Evolutionary conservation across 2,888 invertebrate genomes (phyloP).

Genomic region (Tigriopus californicus): DNA sequence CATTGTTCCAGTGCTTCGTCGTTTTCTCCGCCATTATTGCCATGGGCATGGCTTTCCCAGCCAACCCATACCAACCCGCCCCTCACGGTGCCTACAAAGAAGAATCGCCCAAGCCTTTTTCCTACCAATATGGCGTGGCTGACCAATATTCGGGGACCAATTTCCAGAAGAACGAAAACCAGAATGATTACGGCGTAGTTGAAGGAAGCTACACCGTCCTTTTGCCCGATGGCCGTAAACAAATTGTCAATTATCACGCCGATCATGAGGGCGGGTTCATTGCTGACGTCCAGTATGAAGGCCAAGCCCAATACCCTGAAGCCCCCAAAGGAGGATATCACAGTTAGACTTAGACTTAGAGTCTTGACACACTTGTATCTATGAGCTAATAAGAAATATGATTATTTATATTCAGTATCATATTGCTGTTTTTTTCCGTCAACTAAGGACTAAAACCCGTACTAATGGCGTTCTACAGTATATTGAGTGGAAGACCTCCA

Average conservation of each 20-base stretch:
- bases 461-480: too few species aligned
- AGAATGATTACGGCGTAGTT: constrained; percentile 6
- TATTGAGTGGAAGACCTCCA: too few species aligned
- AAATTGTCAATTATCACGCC: constrained; percentile 1
- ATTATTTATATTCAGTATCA: too few species aligned
- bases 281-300: constrained; percentile 10
- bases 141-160: constrained; percentile 10
- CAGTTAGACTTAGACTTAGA: too few species aligned
- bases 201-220: constrained; percentile 9
- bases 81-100: neutral
- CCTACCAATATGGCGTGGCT: constrained; percentile 9
- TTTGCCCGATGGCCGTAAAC: constrained; percentile 6
- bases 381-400: too few species aligned
- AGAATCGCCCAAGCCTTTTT: constrained; percentile 6
- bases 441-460: too few species aligned
- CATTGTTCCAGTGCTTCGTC: too few species aligned
- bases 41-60: neutral
- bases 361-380: too few species aligned
- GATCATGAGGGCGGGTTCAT: constrained; percentile 6
- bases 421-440: too few species aligned
- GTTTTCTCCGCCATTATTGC: constrained; percentile 4
- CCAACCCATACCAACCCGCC: neutral
- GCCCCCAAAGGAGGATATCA: neutral
- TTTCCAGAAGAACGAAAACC: constrained; percentile 11
- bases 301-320: constrained; percentile 1